These are phyloP conservation scores for Cataglyphis albicans DNA, from an alignment of 2,888 invertebrate species.

Conservation along the genomic window DNA sequence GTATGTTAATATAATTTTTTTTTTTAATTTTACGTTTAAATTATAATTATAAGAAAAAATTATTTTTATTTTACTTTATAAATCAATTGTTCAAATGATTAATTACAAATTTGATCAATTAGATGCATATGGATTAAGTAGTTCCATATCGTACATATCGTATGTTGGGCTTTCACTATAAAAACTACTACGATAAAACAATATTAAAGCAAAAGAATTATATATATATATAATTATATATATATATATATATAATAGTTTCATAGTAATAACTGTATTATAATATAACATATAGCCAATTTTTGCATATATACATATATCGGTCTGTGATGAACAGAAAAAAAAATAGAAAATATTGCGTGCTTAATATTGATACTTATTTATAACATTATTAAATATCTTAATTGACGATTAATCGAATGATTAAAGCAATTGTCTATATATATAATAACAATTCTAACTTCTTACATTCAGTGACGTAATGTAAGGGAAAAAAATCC, in stretches of 20 bases:
- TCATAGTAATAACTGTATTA: conserved; percentile 16
- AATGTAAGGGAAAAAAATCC: conserved; percentile 39
- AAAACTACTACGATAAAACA: not conserved
- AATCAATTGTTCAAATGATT: not conserved
- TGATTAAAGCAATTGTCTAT: not conserved
- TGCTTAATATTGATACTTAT: conserved; percentile 19
- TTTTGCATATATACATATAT: conserved; percentile 27
- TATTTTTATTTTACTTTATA: not conserved
- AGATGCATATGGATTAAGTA: not conserved
- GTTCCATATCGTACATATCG: not conserved
- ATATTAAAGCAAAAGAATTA: conserved; percentile 7
- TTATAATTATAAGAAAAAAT: conserved; percentile 20
- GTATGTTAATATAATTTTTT: not conserved
- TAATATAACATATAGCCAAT: conserved; percentile 16
- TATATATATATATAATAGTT: conserved; percentile 5
- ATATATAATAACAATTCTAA: conserved; percentile 40
- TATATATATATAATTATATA: not conserved
- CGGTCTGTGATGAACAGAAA: conserved; percentile 48
- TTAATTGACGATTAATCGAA: conserved; percentile 31
- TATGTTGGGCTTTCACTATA: conserved; percentile 13
- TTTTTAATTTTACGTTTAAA: not conserved
- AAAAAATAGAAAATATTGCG: conserved; percentile 37
- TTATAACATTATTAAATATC: conserved; percentile 37
- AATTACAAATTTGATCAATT: not conserved
- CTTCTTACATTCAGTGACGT: conserved; percentile 10